phyloP scores from a whole-genome alignment of 1,140 invertebrate genomes.

The Drosophila littoralis region DNA sequence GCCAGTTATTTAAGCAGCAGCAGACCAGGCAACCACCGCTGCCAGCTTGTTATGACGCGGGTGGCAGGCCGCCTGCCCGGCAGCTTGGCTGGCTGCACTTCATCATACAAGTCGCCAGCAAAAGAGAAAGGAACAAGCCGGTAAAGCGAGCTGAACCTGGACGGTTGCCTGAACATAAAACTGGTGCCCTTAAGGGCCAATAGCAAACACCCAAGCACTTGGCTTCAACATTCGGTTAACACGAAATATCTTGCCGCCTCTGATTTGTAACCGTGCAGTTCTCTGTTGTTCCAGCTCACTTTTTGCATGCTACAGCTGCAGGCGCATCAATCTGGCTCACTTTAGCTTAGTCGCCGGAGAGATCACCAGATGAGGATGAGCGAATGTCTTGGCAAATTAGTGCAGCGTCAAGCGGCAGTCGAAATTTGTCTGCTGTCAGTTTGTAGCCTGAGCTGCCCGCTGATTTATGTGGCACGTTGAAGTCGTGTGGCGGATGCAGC shows the following conservation, averaged over 20 bases:
- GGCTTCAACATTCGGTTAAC: constrained; percentile 78
- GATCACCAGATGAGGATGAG: constrained; percentile 63
- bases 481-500: constrained; percentile 7
- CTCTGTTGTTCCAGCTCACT: constrained; percentile 27
- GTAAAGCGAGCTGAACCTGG: constrained; percentile 12
- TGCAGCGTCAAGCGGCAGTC: constrained; percentile 73
- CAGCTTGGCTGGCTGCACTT: constrained; percentile 61
- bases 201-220: constrained; percentile 70
- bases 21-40: constrained; percentile 21
- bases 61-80: constrained; percentile 41
- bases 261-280: constrained; percentile 53
- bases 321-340: constrained; percentile 77
- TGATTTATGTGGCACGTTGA: constrained; percentile 73
- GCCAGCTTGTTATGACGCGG: constrained; percentile 52
- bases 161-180: constrained; percentile 13
- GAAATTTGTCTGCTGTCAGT: constrained; percentile 80
- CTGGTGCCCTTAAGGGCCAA: constrained; percentile 54
- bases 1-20: constrained; percentile 73
- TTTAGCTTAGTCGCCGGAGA: constrained; percentile 25
- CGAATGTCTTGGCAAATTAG: constrained; percentile 80
- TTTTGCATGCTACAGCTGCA: constrained; percentile 58
- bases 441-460: constrained; percentile 65
- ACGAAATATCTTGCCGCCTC: constrained; percentile 71
- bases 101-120: constrained; percentile 74
- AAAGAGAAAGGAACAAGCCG: constrained; percentile 47